Evolutionary conservation across 1,140 invertebrate genomes (phyloP).

Genomic region (Latrodectus geometricus): DNA sequence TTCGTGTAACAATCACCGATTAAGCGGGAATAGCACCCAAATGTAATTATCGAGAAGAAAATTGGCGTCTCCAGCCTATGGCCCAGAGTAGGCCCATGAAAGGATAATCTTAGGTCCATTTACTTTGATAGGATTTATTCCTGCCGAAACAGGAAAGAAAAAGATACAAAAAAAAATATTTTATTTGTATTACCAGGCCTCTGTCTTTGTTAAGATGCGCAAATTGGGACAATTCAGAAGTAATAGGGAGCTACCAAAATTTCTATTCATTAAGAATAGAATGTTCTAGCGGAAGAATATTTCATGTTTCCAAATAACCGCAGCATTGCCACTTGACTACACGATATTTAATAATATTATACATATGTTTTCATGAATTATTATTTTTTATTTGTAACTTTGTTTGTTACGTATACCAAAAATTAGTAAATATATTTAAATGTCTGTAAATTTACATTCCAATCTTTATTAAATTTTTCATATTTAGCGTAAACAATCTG

Average conservation of each 20-base stretch:
- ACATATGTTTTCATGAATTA: no score
- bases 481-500: no score
- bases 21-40: slow-evolving; percentile 60
- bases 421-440: no score
- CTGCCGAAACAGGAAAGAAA: background rate
- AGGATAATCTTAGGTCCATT: slow-evolving; percentile 59
- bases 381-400: no score
- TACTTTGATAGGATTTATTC: slow-evolving; percentile 61
- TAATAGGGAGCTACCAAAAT: background rate
- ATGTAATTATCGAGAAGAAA: slow-evolving; percentile 59
- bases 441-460: no score
- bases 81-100: slow-evolving; percentile 36
- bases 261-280: background rate
- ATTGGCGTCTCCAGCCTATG: slow-evolving; percentile 45
- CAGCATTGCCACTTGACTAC: no score
- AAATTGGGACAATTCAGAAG: background rate
- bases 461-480: no score
- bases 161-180: slow-evolving; percentile 16
- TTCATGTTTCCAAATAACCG: background rate
- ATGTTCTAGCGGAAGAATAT: background rate
- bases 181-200: background rate
- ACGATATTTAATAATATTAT: no score
- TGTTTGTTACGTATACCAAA: no score
- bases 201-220: slow-evolving; percentile 3
- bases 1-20: slow-evolving; percentile 60